Evolutionary conservation across 2,888 invertebrate species (phyloP).

Genomic region (Pseudolycoriella hygida): DNA sequence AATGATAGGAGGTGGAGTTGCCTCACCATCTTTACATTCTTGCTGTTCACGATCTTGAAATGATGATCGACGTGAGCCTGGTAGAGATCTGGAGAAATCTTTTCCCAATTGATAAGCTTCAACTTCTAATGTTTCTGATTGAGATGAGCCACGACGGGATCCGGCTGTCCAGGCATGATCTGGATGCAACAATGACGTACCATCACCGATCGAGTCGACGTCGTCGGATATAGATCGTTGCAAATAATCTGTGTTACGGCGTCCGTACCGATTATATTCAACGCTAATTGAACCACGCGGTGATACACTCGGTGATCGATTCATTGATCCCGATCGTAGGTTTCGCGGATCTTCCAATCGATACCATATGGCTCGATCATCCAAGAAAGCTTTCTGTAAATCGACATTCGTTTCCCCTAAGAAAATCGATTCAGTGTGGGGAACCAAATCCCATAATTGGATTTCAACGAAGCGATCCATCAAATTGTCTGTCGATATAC

Average conservation of each 20-base stretch:
- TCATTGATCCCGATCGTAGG: slow-evolving; percentile 31
- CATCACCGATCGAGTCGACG: slow-evolving; percentile 57
- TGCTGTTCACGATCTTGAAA: slow-evolving; percentile 53
- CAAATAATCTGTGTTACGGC: slow-evolving; percentile 47
- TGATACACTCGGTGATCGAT: slow-evolving; percentile 45
- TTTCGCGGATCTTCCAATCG: slow-evolving; percentile 63
- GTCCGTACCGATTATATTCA: slow-evolving; percentile 41
- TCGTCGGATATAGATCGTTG: slow-evolving; percentile 62
- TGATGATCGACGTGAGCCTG: slow-evolving; percentile 68
- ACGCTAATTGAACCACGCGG: slow-evolving; percentile 61
- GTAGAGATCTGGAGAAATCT: slow-evolving; percentile 71
- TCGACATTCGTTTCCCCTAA: slow-evolving; percentile 59
- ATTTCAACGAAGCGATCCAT: slow-evolving; percentile 69
- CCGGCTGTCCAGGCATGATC: slow-evolving; percentile 67
- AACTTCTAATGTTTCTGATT: slow-evolving; percentile 71
- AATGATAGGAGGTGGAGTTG: slow-evolving; percentile 31
- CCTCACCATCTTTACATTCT: slow-evolving; percentile 31
- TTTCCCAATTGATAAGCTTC: slow-evolving; percentile 71
- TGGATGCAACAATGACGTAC: slow-evolving; percentile 61
- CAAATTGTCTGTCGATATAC: slow-evolving; percentile 59
- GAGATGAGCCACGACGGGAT: slow-evolving; percentile 72
- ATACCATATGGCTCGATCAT: slow-evolving; percentile 82
- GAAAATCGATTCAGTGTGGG: slow-evolving; percentile 65
- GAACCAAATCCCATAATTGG: slow-evolving; percentile 74
- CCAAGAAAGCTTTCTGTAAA: slow-evolving; percentile 56